These are phyloP conservation scores for Chionis minor DNA, from an alignment of 2,113 vertebrate genomes.

Conservation along the genomic window DNA sequence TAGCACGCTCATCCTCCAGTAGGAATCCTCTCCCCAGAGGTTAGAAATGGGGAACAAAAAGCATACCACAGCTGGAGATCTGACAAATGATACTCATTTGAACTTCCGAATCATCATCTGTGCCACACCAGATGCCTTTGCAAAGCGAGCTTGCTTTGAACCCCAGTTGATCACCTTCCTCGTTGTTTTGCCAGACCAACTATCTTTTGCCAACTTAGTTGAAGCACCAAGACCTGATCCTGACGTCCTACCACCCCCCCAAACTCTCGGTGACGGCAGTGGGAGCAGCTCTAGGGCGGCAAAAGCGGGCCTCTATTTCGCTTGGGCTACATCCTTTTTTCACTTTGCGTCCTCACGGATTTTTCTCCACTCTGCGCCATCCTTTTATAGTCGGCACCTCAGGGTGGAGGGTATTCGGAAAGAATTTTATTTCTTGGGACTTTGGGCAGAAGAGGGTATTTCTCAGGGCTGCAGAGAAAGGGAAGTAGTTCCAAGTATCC, in stretches of 20 bases:
- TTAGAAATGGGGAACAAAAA: not conserved
- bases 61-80: not conserved
- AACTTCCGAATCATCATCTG: not conserved
- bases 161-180: not conserved
- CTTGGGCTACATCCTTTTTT: not conserved
- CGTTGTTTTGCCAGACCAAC: not conserved
- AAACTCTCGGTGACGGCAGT: accelerated
- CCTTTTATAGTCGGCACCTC: not conserved
- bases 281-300: not conserved
- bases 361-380: not conserved
- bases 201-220: not conserved
- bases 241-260: not conserved
- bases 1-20: not conserved
- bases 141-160: not conserved
- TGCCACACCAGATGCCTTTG: not conserved
- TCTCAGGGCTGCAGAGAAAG: not conserved
- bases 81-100: not conserved
- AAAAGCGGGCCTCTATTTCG: not conserved
- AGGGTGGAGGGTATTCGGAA: not conserved
- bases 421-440: not conserved
- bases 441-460: not conserved
- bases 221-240: not conserved
- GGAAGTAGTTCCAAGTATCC: not conserved
- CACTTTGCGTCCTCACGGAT: too few species aligned
- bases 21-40: not conserved